A percentile compares a stretch with the other conserved stretches of the same genome.
Evolutionary conservation across 2,113 vertebrate genomes (phyloP).

Genomic region (Boulengeromyrus knoepffleri): DNA sequence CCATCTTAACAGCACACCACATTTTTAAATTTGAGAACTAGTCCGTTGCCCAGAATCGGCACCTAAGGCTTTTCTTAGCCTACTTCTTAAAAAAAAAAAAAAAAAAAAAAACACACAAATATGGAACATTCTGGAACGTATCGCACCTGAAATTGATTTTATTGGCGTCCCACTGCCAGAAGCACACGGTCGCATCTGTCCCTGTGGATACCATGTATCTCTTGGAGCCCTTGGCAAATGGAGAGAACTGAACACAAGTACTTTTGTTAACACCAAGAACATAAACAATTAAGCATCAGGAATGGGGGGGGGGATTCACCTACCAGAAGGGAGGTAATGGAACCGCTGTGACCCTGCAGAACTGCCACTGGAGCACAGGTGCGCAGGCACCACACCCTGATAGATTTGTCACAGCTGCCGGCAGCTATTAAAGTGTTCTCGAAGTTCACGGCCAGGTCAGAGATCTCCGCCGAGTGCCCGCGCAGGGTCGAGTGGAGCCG

Average conservation of each 20-base stretch:
- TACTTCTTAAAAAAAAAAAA: not conserved
- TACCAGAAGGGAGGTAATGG: constrained; percentile 96
- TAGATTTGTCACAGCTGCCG: constrained; percentile 95
- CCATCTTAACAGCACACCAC: not conserved
- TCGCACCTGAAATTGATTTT: constrained; percentile 79
- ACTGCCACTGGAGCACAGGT: constrained; percentile 93
- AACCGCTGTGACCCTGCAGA: constrained; percentile 89
- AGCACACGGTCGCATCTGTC: constrained; percentile 91
- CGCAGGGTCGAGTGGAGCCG: constrained; percentile 83
- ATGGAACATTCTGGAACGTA: not conserved
- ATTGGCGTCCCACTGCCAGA: constrained; percentile 92
- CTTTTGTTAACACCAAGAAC: not conserved
- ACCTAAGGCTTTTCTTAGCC: not conserved
- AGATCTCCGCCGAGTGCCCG: constrained; percentile 94
- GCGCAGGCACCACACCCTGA: constrained; percentile 92
- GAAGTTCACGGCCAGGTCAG: constrained; percentile 92
- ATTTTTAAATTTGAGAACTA: not conserved
- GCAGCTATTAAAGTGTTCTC: constrained; percentile 96
- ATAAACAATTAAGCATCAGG: not conserved
- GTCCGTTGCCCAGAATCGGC: not conserved
- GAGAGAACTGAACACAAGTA: constrained; percentile 77
- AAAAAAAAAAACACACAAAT: not conserved
- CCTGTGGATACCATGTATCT: constrained; percentile 95
- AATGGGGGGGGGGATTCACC: not conserved
- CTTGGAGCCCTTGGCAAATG: constrained; percentile 82